Percentiles rank a stretch among this genome's conserved stretches.
These are phyloP conservation scores for Drosophila sp. DNA, from an alignment of 1,140 invertebrate genomes.

Conservation along the genomic window DNA sequence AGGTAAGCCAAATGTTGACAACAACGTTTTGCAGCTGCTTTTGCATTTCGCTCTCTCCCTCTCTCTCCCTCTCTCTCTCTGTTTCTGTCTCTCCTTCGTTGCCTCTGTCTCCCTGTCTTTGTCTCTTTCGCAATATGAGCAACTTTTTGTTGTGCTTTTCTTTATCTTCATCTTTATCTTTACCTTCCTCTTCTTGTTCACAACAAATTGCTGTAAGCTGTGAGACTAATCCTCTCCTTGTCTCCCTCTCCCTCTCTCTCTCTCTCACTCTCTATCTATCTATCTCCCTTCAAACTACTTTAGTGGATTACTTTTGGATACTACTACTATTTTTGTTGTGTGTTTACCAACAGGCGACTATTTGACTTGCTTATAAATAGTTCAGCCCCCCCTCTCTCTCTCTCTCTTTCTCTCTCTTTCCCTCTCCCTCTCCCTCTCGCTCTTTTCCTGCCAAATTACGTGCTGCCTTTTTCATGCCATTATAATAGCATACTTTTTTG, in stretches of 20 bases:
- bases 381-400: background rate
- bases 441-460: background rate
- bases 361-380: conserved; percentile 50
- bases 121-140: conserved; percentile 67
- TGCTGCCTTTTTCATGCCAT: conserved; percentile 27
- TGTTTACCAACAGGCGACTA: conserved; percentile 46
- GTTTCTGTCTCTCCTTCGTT: conserved; percentile 31
- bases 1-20: conserved; percentile 80
- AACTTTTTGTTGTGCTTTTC: conserved; percentile 55
- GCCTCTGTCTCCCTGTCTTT: conserved; percentile 8
- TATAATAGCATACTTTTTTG: conserved; percentile 49
- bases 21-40: conserved; percentile 74
- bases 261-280: conserved; percentile 9
- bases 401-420: background rate
- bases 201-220: conserved; percentile 82
- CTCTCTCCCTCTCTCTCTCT: background rate
- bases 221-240: conserved; percentile 74
- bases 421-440: background rate
- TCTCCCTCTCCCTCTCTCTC: background rate
- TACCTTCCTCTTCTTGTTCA: conserved; percentile 45
- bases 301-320: conserved; percentile 75
- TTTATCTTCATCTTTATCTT: conserved; percentile 32
- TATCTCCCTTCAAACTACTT: conserved; percentile 63
- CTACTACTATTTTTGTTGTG: conserved; percentile 35
- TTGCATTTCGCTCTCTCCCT: conserved; percentile 52